phyloP scores from a whole-genome alignment of 2,113 vertebrate genomes.

The Trochalopteron elliotii region DNA sequence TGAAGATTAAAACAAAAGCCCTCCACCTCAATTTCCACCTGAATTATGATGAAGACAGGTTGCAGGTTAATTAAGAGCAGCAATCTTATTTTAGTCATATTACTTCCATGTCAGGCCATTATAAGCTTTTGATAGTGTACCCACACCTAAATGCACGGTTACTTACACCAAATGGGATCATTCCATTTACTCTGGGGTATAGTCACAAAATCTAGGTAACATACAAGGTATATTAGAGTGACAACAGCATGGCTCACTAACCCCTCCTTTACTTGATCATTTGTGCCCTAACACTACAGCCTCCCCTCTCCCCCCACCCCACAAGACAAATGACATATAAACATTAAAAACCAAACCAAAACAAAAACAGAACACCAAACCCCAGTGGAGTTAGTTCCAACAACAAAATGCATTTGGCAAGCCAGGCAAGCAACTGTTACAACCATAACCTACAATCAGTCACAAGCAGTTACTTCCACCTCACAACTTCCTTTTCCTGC shows the following conservation, averaged over 20 bases:
- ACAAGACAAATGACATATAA: background rate
- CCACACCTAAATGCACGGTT: conserved; percentile 44
- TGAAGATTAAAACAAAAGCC: conserved; percentile 28
- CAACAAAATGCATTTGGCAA: background rate
- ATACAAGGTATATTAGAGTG: conserved; percentile 63
- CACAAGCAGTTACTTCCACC: background rate
- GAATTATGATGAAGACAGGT: background rate
- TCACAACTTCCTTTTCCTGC: background rate
- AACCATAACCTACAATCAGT: background rate
- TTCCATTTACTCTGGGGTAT: conserved; percentile 75
- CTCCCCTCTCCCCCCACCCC: background rate
- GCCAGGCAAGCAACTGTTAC: background rate
- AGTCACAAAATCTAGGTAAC: conserved; percentile 77
- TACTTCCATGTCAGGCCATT: conserved; percentile 24
- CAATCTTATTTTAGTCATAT: conserved; percentile 31
- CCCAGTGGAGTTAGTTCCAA: background rate
- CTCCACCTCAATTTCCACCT: conserved; percentile 34
- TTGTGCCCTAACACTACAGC: background rate
- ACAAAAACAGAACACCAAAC: background rate
- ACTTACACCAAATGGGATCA: conserved; percentile 76
- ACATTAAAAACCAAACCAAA: background rate
- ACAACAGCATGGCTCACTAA: conserved; percentile 2
- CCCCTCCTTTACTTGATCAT: background rate
- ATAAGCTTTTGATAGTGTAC: conserved; percentile 53
- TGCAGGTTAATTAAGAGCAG: background rate